Evolutionary conservation across 2,888 invertebrate genomes (phyloP), one percentile per base, ranked within the genome.

Genomic region (Strigamia crassipes): DNA sequence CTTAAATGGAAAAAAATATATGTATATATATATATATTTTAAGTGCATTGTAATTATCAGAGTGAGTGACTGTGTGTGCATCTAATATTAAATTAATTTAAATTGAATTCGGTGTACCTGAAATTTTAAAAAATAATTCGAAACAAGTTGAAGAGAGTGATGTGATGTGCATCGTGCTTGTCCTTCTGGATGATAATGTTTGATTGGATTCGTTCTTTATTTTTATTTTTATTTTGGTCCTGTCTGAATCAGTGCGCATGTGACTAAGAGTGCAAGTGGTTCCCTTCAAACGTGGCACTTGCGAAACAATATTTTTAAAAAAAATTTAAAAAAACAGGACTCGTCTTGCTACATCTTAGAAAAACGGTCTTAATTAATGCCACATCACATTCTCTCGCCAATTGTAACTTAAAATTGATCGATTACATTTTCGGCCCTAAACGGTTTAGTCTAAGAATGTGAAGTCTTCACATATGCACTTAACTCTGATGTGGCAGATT

Each of bases 141-240:
- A 73, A 73, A 73, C 31, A 73, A 73, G 73, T 73, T 73, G 73
- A 73, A 73, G 73, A 51, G 80, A 80, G 80, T 51, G 80, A 80
- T 80, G 80, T 80, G 80, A 80, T 80, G 80, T 80, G 80, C 80
- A 80, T 42, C 46, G 80, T 80, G 56, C 80, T 56, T 80, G 78
- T 78, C 51, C 51, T 31, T 51, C 46, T 80, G 80, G 46, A 46
- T 80, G 80, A 80, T 80, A 51, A 51, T 42, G 80, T 42, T 51
- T 80, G 78, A 78, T 78, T 78, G 78, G 42, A 34, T 77, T 38
- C 38, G 23, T 77, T 79, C 13, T 80, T 46, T 46, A 18, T 15
- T 79, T 79, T 42, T 41, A 15, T 46, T 51, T 51, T 13, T 51
- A 51, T 80, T 21, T 46, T n/a, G 34, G 80, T 80, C 80, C 80